Conservation (phyloP, 2,888 invertebrate genomes). For the Tricholauxania praeusta region DNA sequence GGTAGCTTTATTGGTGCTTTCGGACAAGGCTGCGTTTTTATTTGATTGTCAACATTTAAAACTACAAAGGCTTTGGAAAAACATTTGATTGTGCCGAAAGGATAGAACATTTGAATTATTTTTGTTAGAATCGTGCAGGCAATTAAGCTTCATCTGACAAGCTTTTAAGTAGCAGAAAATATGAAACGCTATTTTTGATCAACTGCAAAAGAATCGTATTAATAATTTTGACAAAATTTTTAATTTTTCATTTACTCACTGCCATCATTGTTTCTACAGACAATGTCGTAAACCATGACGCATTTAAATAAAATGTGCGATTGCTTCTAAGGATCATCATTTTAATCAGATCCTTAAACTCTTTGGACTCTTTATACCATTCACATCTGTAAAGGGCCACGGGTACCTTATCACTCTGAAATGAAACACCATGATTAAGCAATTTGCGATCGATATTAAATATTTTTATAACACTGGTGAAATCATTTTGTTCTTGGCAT, state of each 20-base stretch:
- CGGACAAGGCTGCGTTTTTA: no score
- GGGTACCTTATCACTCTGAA: conserved; percentile 54
- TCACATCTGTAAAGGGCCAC: conserved; percentile 54
- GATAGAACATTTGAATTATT: no score
- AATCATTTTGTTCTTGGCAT: no score
- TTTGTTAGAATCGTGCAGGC: no score
- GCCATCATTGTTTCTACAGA: conserved; percentile 57
- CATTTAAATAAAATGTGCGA: conserved; percentile 50
- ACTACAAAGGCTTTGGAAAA: no score
- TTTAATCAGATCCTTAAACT: conserved; percentile 53
- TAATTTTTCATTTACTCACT: conserved; percentile 47
- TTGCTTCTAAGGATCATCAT: conserved; percentile 62
- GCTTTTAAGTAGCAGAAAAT: conserved; percentile 58
- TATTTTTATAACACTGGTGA: no score
- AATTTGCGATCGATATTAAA: no score
- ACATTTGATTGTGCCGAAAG: no score
- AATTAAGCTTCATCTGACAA: conserved; percentile 43
- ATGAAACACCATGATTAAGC: neutral
- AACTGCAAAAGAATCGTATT: conserved; percentile 51
- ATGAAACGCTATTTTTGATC: conserved; percentile 58
- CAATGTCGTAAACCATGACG: conserved; percentile 62
- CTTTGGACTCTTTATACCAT: conserved; percentile 57
- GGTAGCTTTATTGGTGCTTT: no score
- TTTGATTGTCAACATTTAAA: no score
- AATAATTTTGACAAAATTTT: no score